These are phyloP conservation scores for Lobophora halterata DNA, from an alignment of 2,888 invertebrate species.

Conservation along the genomic window DNA sequence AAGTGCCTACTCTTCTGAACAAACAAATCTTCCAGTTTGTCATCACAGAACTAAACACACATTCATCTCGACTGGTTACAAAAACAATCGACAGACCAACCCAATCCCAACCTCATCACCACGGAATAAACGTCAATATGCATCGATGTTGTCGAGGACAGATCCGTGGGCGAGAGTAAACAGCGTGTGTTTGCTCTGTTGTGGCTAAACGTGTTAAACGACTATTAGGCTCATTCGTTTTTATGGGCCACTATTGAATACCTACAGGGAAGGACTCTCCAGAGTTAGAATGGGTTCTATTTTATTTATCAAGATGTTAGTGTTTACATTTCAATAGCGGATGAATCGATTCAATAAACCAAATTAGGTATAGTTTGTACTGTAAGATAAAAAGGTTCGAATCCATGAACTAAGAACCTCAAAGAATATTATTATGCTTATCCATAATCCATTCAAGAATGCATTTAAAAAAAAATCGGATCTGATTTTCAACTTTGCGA, in stretches of 20 bases:
- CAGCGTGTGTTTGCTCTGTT: constrained; percentile 18
- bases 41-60: constrained; percentile 22
- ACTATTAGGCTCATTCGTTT: constrained; percentile 24
- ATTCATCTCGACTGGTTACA: constrained; percentile 19
- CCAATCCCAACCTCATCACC: neutral
- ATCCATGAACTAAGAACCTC: no score
- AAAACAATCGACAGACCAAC: constrained; percentile 7
- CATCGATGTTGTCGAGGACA: neutral
- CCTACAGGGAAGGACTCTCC: constrained; percentile 14
- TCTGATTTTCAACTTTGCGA: no score
- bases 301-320: no score
- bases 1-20: constrained; percentile 11
- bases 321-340: no score
- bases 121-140: neutral
- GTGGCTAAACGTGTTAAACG: constrained; percentile 27
- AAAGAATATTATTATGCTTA: no score
- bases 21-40: constrained; percentile 24
- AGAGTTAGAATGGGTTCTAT: constrained; percentile 6
- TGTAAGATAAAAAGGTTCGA: no score
- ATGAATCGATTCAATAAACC: no score
- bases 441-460: no score
- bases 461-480: no score
- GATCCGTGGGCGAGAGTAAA: constrained; percentile 21
- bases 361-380: no score
- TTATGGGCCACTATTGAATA: constrained; percentile 17